These are phyloP conservation scores for Propsilocerus akamusi DNA, from an alignment of 1,140 invertebrate species.

Conservation along the genomic window DNA sequence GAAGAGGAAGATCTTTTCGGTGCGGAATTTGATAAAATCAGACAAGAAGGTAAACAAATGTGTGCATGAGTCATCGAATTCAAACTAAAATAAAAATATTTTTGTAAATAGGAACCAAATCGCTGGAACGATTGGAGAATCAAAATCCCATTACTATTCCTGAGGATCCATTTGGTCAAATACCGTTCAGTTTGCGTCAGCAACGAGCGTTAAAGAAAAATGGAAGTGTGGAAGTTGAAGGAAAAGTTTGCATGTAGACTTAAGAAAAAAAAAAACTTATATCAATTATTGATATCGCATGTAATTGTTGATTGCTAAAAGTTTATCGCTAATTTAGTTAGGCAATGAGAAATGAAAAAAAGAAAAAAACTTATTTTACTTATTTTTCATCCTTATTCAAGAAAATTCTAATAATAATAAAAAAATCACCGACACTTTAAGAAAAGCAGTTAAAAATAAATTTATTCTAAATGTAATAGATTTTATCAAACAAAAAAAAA, in stretches of 20 bases:
- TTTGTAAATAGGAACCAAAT: background rate
- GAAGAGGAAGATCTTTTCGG: slow-evolving; percentile 74
- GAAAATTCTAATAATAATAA: too few species aligned
- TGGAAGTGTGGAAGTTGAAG: slow-evolving; percentile 25
- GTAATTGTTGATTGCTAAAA: too few species aligned
- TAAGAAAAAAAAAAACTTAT: too few species aligned
- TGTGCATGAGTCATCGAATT: background rate
- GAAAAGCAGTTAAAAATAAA: too few species aligned
- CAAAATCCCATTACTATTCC: slow-evolving; percentile 18
- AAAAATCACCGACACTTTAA: too few species aligned
- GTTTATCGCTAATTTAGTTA: too few species aligned
- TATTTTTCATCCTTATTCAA: too few species aligned
- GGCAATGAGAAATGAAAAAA: too few species aligned
- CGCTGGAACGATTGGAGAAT: background rate
- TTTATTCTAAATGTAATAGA: too few species aligned
- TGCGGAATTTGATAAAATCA: slow-evolving; percentile 69
- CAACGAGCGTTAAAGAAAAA: slow-evolving; percentile 30
- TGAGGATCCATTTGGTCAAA: slow-evolving; percentile 63
- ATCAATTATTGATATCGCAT: too few species aligned
- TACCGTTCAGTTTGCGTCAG: slow-evolving; percentile 54
- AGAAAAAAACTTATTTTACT: too few species aligned
- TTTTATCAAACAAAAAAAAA: too few species aligned
- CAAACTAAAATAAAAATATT: background rate
- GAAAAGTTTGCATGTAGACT: background rate
- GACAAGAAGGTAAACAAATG: slow-evolving; percentile 38